These are phyloP conservation scores for Montipora foliosa DNA, from an alignment of 64 coral and sea anemone species.

Conservation along the genomic window DNA sequence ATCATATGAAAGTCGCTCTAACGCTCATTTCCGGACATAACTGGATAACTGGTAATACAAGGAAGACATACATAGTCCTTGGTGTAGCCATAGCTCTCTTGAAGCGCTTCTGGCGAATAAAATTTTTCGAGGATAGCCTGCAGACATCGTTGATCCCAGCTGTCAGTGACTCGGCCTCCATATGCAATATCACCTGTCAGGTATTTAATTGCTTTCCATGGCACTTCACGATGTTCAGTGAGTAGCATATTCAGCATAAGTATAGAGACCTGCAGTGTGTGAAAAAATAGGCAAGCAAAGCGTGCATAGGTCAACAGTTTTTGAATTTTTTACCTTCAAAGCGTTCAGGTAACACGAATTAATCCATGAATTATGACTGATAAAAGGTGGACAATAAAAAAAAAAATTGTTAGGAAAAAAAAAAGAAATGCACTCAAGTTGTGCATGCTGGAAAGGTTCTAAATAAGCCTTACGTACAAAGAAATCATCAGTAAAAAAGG, in stretches of 20 bases:
- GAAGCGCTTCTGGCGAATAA: slow-evolving; percentile 74
- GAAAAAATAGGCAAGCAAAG: neutral
- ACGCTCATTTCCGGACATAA: too few relatives aligned
- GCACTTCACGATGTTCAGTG: slow-evolving; percentile 88
- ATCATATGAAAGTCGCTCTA: too few relatives aligned
- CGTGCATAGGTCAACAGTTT: neutral
- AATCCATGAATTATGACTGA: too few relatives aligned
- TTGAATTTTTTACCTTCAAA: neutral
- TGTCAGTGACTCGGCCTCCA: slow-evolving; percentile 94
- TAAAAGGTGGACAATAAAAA: too few relatives aligned
- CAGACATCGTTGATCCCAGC: slow-evolving; percentile 93
- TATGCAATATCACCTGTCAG: slow-evolving; percentile 92
- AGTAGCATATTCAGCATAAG: slow-evolving; percentile 92
- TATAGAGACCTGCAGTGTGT: slow-evolving; percentile 76
- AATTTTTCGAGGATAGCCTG: slow-evolving; percentile 88
- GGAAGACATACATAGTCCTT: slow-evolving; percentile 65
- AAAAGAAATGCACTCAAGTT: too few relatives aligned
- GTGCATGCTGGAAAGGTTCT: too few relatives aligned
- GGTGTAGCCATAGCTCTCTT: slow-evolving; percentile 86
- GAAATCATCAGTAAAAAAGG: too few relatives aligned
- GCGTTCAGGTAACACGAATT: neutral
- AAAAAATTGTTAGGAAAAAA: too few relatives aligned
- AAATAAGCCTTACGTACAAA: too few relatives aligned
- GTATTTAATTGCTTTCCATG: slow-evolving; percentile 89
- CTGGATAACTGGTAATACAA: neutral